These are phyloP conservation scores for Spilosoma lubricipeda DNA, from an alignment of 2,888 invertebrate species.

Conservation along the genomic window DNA sequence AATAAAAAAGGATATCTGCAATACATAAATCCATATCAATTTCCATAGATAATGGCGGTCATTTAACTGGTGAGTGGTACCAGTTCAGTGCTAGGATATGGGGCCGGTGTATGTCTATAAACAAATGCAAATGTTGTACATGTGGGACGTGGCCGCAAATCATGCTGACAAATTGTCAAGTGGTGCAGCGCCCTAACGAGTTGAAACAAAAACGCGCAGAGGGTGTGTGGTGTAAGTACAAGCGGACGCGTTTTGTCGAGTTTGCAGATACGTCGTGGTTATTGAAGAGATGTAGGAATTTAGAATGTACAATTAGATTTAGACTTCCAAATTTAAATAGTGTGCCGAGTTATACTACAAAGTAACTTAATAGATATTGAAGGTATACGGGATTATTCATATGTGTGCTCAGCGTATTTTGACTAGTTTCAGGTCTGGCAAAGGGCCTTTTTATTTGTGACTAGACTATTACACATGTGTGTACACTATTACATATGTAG, in stretches of 20 bases:
- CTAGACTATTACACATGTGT: too few relatives aligned
- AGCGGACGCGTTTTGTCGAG: not conserved
- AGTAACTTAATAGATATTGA: too few relatives aligned
- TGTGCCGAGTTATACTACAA: too few relatives aligned
- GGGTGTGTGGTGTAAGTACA: not conserved
- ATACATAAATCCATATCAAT: conserved; percentile 22
- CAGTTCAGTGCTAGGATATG: conserved; percentile 15
- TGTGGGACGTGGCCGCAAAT: conserved; percentile 42
- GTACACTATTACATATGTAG: too few relatives aligned
- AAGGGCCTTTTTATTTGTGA: too few relatives aligned
- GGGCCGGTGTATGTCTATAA: conserved; percentile 35
- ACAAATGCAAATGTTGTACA: conserved; percentile 41
- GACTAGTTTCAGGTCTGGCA: too few relatives aligned
- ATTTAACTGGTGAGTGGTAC: conserved; percentile 16
- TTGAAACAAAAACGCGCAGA: conserved; percentile 37
- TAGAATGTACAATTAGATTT: not conserved
- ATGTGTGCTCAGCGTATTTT: too few relatives aligned
- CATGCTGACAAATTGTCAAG: conserved; percentile 53
- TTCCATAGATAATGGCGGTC: conserved; percentile 15
- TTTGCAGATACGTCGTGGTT: too few relatives aligned
- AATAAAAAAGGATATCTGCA: conserved; percentile 10
- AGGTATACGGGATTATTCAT: too few relatives aligned
- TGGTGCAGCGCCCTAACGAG: conserved; percentile 46
- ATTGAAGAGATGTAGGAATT: not conserved
- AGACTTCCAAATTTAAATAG: not conserved